Conservation (phyloP, 2,113 vertebrate genomes). For the Andinoacara biseriatus region DNA sequence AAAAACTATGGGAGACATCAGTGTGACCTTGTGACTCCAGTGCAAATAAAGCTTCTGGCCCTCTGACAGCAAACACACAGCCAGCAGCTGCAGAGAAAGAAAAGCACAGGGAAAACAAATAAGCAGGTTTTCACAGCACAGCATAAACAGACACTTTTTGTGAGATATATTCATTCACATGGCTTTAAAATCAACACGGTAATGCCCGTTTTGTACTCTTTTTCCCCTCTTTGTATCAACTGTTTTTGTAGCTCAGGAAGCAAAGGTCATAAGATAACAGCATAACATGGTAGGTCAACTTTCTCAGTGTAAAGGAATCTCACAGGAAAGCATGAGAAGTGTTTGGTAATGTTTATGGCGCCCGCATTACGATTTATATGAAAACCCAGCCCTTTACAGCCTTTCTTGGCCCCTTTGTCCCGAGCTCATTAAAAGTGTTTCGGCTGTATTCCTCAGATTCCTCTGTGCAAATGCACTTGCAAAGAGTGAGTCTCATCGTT, state of each 20-base stretch:
- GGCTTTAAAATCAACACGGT: not conserved
- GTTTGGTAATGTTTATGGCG: not conserved
- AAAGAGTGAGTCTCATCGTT: not conserved
- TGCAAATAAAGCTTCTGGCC: slow-evolving; percentile 87
- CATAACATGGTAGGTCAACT: too few species aligned
- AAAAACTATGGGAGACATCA: not conserved
- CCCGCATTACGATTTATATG: not conserved
- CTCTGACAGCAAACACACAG: slow-evolving; percentile 86
- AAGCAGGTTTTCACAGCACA: not conserved
- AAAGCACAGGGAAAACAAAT: not conserved
- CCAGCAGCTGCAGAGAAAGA: slow-evolving; percentile 81
- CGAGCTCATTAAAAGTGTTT: too few species aligned
- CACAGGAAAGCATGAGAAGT: not conserved
- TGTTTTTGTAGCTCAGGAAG: not conserved
- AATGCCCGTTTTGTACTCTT: not conserved
- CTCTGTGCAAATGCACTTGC: not conserved
- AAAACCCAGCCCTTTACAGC: not conserved
- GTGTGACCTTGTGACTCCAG: slow-evolving; percentile 89
- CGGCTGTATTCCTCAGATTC: too few species aligned
- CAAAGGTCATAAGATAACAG: not conserved
- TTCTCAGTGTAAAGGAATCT: not conserved
- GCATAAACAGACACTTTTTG: not conserved
- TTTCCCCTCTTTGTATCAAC: not conserved
- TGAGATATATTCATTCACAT: too few species aligned
- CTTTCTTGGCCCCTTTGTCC: too few species aligned